Evolutionary conservation across 2,797 vertebrate species (phyloP), one percentile per base, ranked within the genome.

Genomic region (Thalassophryne amazonica): DNA sequence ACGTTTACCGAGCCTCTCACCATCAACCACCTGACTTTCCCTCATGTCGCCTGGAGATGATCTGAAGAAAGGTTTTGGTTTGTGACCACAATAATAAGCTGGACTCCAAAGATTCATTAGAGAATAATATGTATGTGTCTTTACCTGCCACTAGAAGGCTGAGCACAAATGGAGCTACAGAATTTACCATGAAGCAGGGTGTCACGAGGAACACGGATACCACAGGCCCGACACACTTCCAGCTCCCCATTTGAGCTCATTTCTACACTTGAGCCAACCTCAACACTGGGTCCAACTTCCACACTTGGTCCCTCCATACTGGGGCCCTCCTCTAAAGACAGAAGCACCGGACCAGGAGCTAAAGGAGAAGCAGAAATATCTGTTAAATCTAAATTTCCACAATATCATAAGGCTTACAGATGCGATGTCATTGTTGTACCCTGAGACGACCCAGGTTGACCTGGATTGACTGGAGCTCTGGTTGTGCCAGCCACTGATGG

Each of bases 1-100:
- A 30, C 93, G 91, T 73, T 94, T 93, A 4, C 90, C 93, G 15
- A 93, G 84, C 46, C 89, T 86, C 67, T 92, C 92, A 14, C 89
- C 82, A 64, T 94, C 93, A 7, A 61, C 45, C 40, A 63, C 81
- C 14, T 83, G 87, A 59, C 60, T 70, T 21, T 90, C 90, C 41
- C 87, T 84, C 16, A 57, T 68, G 41, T 87, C 91, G 18, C 61
- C 87, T 16, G 91, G 83, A 67, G 88, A 87, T 9, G 89, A 91
- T 48, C 91, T 92, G 56, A 18, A 49, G 18, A 30, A 11, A 16
- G 14, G 3, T 39, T 39, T 19, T 27, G 11, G 1, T 0, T 25
- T 0, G 1, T 13, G 10, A 48, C 13, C 5, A 29, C 24, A 40
- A 17, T 21, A 15, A 39, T 32, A 11, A 16, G 1, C 43, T 30